Base-by-base conservation (phyloP, 2,113 vertebrate species). In the Cercopithecus mona region DNA sequence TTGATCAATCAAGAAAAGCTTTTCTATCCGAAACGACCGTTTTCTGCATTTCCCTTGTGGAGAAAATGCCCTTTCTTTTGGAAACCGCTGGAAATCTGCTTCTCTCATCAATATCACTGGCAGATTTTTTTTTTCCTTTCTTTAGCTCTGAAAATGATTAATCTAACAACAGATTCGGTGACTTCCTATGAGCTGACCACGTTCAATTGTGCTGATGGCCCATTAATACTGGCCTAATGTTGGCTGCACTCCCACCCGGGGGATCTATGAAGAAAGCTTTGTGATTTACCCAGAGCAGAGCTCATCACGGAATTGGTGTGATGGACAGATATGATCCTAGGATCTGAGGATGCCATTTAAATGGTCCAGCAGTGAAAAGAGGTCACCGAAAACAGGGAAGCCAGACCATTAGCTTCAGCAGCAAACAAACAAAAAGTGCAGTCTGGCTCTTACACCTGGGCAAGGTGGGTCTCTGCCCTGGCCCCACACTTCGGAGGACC, bases 401-500 rank as follows among this genome's bases (percentile, higher is more conserved):
- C 32, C 8, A 23, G 72, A 57, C 8, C 17, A 11, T 55, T 4
- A 25, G 82, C 72, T 23, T 55, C 18, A 43, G 27, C 5, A 1
- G 35, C 0, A 22, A 35, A 11, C 73, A 80, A 2, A 27, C 6
- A 13, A 23, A 4, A 45, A 45, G 50, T 3, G 4, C 38, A 30
- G 45, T 13, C 1, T 27, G n/a, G 7, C 30, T 48, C 38, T 30
- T 40, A 52, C 16, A 3, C 16, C n/a, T 4, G 5, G 50, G 27
- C 6, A 0, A 0, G 1, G 57, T 1, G 13, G 23, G 10, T 35
- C 35, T 10, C 23, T 16, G 11, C 22, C 14, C 8, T 6, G 35
- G 73, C 13, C 57, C 64, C 52, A 2, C 72, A 27, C 45, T 20
- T 13, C 18, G 0, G 13, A 13, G 8, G 20, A 3, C 13, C 12